Conservation (phyloP, 1,140 invertebrate species). For the Anoplophora glabripennis region DNA sequence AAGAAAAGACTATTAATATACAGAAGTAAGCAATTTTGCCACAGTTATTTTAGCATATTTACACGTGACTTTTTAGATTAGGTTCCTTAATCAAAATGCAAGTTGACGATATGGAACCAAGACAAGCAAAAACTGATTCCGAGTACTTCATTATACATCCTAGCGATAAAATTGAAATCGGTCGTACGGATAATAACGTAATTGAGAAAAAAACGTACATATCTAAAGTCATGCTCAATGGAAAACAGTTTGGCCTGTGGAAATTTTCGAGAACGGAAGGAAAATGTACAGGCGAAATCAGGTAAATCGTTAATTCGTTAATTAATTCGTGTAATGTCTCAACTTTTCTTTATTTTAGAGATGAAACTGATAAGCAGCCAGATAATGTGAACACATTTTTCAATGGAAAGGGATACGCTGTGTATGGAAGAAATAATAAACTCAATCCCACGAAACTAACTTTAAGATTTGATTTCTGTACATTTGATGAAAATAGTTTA, state of each 20-base stretch:
- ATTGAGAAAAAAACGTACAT: constrained; percentile 16
- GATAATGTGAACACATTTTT: constrained; percentile 26
- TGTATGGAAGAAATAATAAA: constrained; percentile 8
- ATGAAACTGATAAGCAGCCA: background rate
- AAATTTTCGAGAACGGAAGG: constrained; percentile 68
- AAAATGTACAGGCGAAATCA: constrained; percentile 74
- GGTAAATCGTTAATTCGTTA: constrained; percentile 50
- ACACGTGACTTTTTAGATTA: constrained; percentile 10
- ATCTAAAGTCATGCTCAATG: constrained; percentile 59
- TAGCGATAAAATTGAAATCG: constrained; percentile 28
- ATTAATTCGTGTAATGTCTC: background rate
- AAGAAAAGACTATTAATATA: constrained; percentile 20
- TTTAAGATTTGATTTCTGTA: constrained; percentile 77
- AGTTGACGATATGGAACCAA: constrained; percentile 15
- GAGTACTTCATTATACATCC: constrained; percentile 17
- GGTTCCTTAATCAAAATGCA: constrained; percentile 29
- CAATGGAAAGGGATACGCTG: constrained; percentile 28
- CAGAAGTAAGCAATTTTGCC: constrained; percentile 19
- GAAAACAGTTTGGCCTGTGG: constrained; percentile 79
- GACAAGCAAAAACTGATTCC: background rate
- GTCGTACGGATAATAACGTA: constrained; percentile 6
- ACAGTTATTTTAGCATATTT: background rate
- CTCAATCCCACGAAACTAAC: constrained; percentile 65
- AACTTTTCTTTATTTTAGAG: background rate
- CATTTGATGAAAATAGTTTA: constrained; percentile 83